phyloP scores from a whole-genome alignment of 2,113 vertebrate species.

The Gymnarchus niloticus region DNA sequence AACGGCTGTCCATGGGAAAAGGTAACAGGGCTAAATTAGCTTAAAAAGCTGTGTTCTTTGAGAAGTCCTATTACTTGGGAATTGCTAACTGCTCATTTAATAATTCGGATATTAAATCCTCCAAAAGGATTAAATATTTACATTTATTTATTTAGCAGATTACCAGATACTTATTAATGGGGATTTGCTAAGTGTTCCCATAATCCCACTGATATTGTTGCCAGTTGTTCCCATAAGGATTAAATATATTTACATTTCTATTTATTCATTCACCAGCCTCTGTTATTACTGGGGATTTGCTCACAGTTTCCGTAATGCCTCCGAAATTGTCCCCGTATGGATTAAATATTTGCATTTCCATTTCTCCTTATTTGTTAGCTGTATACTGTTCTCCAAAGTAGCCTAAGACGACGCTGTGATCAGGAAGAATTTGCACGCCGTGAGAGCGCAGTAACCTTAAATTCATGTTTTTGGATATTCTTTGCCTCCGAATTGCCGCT shows the following conservation, averaged over 20 bases:
- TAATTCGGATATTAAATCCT: neutral
- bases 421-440: neutral
- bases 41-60: neutral
- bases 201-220: slow-evolving; percentile 3
- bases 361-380: slow-evolving; percentile 3
- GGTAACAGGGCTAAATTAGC: neutral
- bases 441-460: neutral
- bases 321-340: slow-evolving; percentile 14
- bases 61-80: neutral
- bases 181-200: neutral
- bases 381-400: neutral
- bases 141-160: slow-evolving; percentile 16
- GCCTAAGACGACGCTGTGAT: neutral
- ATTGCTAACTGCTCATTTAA: slow-evolving; percentile 19
- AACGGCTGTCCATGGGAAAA: neutral
- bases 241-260: slow-evolving; percentile 15
- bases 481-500: neutral
- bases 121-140: slow-evolving; percentile 22
- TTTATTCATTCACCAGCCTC: neutral
- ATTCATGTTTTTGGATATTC: neutral
- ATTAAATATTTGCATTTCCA: slow-evolving; percentile 20
- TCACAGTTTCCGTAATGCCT: neutral
- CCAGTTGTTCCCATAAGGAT: neutral
- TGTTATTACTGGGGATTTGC: slow-evolving; percentile 12
- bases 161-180: slow-evolving; percentile 18